Conservation (phyloP, 2,888 invertebrate genomes). For the Oscheius sp. region DNA sequence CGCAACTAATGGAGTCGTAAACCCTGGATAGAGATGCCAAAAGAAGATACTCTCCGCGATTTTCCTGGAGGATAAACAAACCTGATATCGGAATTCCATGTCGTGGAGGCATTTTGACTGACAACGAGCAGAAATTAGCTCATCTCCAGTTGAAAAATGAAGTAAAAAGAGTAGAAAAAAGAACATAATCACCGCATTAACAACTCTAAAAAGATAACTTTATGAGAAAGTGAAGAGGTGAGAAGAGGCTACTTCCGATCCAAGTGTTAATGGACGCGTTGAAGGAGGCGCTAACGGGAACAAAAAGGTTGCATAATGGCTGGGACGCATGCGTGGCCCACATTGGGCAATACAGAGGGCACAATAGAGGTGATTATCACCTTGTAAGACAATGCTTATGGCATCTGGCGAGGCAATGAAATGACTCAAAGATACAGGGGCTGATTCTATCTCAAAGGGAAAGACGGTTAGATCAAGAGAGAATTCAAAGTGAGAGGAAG, state of each 20-base stretch:
- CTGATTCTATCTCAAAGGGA: background rate
- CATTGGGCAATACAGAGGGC: slow-evolving; percentile 11
- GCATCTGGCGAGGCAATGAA: slow-evolving; percentile 15
- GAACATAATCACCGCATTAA: background rate
- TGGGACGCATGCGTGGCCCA: slow-evolving; percentile 14
- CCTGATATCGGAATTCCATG: slow-evolving; percentile 58
- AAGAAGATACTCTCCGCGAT: background rate
- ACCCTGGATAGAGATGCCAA: background rate
- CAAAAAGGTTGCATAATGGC: slow-evolving; percentile 30
- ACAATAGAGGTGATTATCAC: slow-evolving; percentile 27
- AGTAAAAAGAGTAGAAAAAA: slow-evolving; percentile 9
- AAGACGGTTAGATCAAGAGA: background rate
- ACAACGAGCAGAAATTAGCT: slow-evolving; percentile 60
- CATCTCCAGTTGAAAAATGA: slow-evolving; percentile 34
- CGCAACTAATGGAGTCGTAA: slow-evolving; percentile 29
- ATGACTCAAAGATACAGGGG: background rate
- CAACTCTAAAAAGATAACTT: background rate
- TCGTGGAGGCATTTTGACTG: slow-evolving; percentile 64
- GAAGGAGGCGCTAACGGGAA: slow-evolving; percentile 26
- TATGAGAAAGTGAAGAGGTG: slow-evolving; percentile 4
- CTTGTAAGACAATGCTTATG: slow-evolving; percentile 23
- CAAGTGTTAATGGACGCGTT: slow-evolving; percentile 14
- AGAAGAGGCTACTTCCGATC: slow-evolving; percentile 13
- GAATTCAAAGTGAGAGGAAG: background rate
- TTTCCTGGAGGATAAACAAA: slow-evolving; percentile 39